Evolutionary conservation across 2,113 vertebrate species (phyloP).

Genomic region (Spilogale gracilis): DNA sequence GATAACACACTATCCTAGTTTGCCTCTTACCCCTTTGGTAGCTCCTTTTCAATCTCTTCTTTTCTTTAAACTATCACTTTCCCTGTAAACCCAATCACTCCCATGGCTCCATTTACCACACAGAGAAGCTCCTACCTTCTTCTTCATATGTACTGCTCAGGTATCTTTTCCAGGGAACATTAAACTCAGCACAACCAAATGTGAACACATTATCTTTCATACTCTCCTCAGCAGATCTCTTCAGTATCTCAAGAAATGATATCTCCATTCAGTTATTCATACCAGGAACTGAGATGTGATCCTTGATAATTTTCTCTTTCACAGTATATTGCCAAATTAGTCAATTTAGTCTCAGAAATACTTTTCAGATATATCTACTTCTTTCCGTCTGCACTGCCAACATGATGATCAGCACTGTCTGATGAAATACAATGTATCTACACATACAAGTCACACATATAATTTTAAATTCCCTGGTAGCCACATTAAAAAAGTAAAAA

Average conservation of each 20-base stretch:
- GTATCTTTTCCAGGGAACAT: not conserved
- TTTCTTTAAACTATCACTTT: not conserved
- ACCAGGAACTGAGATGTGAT: not conserved
- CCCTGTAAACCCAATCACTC: not conserved
- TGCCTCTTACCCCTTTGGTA: not conserved
- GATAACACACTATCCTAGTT: not conserved
- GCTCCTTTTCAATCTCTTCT: not conserved
- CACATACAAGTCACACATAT: not conserved
- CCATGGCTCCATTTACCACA: not conserved
- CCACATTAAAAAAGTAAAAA: not conserved
- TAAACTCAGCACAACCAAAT: not conserved
- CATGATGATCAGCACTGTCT: not conserved
- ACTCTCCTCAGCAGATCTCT: not conserved
- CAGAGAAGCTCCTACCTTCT: not conserved
- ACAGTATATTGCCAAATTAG: not conserved
- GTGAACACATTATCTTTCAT: not conserved
- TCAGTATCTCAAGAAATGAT: not conserved
- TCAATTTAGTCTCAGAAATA: not conserved
- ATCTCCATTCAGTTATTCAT: not conserved
- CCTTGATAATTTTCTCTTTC: not conserved
- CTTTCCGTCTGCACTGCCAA: not conserved
- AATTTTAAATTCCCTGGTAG: not conserved
- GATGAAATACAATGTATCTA: not conserved
- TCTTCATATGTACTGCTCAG: not conserved
- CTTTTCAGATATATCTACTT: not conserved